Evolutionary conservation across 2,888 invertebrate genomes (phyloP).

Genomic region (Steinernema carpocapsae): DNA sequence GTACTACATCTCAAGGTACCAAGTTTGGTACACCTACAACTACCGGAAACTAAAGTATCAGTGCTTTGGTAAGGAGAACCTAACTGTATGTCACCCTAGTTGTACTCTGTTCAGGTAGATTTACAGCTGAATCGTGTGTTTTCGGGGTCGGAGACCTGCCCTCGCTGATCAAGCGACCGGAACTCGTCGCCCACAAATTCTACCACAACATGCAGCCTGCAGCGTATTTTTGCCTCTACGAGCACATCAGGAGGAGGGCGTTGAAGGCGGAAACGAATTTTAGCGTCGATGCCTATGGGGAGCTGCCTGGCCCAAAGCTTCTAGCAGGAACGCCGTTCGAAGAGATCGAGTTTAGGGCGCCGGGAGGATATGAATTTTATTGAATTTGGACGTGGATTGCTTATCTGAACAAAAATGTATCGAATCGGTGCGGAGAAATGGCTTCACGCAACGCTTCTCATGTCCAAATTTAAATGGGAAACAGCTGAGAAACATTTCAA

Average conservation of each 20-base stretch:
- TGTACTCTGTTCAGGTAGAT: neutral
- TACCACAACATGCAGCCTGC: conserved; percentile 14
- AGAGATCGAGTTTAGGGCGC: conserved; percentile 20
- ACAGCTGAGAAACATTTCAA: too few relatives aligned
- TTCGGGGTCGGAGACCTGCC: conserved; percentile 5
- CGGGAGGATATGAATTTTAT: conserved; percentile 18
- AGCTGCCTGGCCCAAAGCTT: conserved; percentile 36
- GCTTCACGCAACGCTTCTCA: too few relatives aligned
- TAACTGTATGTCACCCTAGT: neutral
- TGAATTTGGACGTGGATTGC: neutral
- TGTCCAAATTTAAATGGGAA: too few relatives aligned
- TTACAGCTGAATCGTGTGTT: conserved; percentile 26
- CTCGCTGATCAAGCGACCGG: neutral
- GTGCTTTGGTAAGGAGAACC: conserved; percentile 21
- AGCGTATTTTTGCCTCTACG: conserved; percentile 17
- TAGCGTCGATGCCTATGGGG: conserved; percentile 25
- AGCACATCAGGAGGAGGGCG: conserved; percentile 22
- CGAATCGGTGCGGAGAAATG: too few relatives aligned
- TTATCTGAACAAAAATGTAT: too few relatives aligned
- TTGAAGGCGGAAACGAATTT: conserved; percentile 12
- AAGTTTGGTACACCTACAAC: conserved; percentile 25
- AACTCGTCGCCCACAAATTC: conserved; percentile 14
- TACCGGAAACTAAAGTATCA: neutral
- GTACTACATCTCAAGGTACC: conserved; percentile 39
- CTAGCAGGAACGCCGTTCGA: conserved; percentile 12